phyloP scores from a whole-genome alignment of 1,140 invertebrate species.

The Leptestheria dahalacensis region DNA sequence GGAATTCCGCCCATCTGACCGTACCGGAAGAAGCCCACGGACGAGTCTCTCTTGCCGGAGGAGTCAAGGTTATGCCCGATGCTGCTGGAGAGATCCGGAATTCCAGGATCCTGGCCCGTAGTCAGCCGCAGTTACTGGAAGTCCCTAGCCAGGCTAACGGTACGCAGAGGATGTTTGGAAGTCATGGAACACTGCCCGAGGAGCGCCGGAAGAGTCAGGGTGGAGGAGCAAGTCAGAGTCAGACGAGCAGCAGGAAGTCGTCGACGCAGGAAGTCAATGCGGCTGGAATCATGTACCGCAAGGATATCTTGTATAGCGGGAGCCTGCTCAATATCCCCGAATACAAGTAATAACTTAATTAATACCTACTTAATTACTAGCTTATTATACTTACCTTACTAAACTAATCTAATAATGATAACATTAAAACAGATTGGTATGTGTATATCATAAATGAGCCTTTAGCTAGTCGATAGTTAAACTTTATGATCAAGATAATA shows the following conservation, averaged over 20 bases:
- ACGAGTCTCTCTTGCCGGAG: slow-evolving; percentile 1
- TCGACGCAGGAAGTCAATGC: slow-evolving; percentile 14
- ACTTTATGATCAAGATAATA: too few species aligned
- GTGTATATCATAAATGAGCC: too few species aligned
- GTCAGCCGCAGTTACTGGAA: slow-evolving; percentile 21
- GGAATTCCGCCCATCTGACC: background rate
- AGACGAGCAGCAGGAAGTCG: slow-evolving; percentile 9
- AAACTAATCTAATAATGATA: too few species aligned
- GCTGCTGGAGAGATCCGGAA: background rate
- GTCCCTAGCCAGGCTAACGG: slow-evolving; percentile 6
- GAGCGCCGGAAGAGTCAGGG: slow-evolving; percentile 1
- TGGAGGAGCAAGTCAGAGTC: background rate
- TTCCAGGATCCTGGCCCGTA: slow-evolving; percentile 18
- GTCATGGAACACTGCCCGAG: slow-evolving; percentile 18
- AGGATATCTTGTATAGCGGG: slow-evolving; percentile 74
- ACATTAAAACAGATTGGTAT: background rate
- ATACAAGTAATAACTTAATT: slow-evolving; percentile 26
- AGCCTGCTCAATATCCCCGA: slow-evolving; percentile 49
- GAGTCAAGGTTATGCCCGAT: background rate
- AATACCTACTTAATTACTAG: too few species aligned
- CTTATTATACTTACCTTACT: too few species aligned
- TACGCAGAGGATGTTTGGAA: slow-evolving; percentile 17
- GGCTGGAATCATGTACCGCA: slow-evolving; percentile 58
- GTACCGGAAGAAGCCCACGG: background rate
- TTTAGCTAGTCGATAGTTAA: too few species aligned